Base-by-base conservation (phyloP, 2,888 invertebrate species). In the Stenodera caucasica region DNA sequence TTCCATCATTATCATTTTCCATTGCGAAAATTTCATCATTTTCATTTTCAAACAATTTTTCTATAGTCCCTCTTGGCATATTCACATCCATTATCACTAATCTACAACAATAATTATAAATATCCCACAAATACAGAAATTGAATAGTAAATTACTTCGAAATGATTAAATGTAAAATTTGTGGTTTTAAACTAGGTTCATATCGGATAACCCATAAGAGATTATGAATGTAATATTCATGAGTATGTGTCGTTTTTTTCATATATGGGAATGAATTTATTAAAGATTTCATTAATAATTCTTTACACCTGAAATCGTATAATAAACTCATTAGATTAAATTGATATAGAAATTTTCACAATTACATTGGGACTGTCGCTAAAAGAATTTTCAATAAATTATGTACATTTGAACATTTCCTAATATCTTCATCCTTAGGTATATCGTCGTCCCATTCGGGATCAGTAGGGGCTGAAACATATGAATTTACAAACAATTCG, bases 221-320 rank as follows among this genome's bases (percentile, higher is more conserved):
- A 79, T 94, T 94, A 74, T 89, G 86, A 15, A 93, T 77, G 78
- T 90, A 96, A 11, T 89, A 86, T 72, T 90, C 88, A 66, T 92
- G 90, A 0, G 84, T 77, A 71, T 87, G 87, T 3, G 87, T 81
- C 0, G 88, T 83, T 58, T 85, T 87, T 72, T 87, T 89, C 75
- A 88, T 85, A 77, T 92, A 96, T 0, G 96, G 96, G 79, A 90
- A 95, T 52, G 84, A 82, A 2, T 83, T 82, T 57, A 83, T 81
- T 15, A 93, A 80, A 11, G 86, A 82, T 51, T 88, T 85, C 68
- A 91, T 76, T 15, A 94, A 78, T 21, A 91, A 78, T 63, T 89
- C 88, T 71, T 86, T 87, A 23, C 90, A 87, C 88, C 92, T 92
- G 80, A 54, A 71, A 58, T 60, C 37, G 53, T n/a, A 37, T 37